A percentile compares a stretch with the other conserved stretches of the same genome.
phyloP scores from a whole-genome alignment of 2,888 invertebrate species.

The Byasa hedistus region DNA sequence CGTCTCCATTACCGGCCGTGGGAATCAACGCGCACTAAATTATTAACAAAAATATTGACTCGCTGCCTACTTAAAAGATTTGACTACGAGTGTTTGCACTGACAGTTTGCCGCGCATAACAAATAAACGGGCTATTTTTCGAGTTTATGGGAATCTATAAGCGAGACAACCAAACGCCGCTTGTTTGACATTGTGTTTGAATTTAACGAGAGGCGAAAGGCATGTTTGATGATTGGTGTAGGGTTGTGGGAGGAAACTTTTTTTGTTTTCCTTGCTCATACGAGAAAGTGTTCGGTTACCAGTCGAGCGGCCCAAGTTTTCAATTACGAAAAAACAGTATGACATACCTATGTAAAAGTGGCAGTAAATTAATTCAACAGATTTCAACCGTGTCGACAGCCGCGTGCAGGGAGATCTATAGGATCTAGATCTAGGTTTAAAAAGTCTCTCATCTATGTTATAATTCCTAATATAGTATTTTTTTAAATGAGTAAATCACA shows the following conservation, averaged over 20 bases:
- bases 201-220: constrained; percentile 43
- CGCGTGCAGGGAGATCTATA: too few relatives aligned
- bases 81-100: constrained; percentile 74
- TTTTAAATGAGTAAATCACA: too few relatives aligned
- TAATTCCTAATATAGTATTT: too few relatives aligned
- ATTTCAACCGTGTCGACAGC: too few relatives aligned
- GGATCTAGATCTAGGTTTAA: too few relatives aligned
- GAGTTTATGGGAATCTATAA: constrained; percentile 72
- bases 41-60: constrained; percentile 79
- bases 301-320: background rate
- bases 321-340: background rate
- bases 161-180: constrained; percentile 43
- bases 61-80: constrained; percentile 79
- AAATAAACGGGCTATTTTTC: constrained; percentile 67
- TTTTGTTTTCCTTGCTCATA: constrained; percentile 35
- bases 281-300: background rate
- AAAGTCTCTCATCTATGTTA: too few relatives aligned
- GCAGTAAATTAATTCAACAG: too few relatives aligned
- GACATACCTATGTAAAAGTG: background rate
- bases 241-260: constrained; percentile 29
- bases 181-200: constrained; percentile 60
- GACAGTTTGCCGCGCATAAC: constrained; percentile 72
- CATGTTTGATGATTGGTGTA: constrained; percentile 40
- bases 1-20: constrained; percentile 66
- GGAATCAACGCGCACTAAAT: constrained; percentile 72